Conservation (phyloP, 1,140 invertebrate species). For the Linepithema humile region DNA sequence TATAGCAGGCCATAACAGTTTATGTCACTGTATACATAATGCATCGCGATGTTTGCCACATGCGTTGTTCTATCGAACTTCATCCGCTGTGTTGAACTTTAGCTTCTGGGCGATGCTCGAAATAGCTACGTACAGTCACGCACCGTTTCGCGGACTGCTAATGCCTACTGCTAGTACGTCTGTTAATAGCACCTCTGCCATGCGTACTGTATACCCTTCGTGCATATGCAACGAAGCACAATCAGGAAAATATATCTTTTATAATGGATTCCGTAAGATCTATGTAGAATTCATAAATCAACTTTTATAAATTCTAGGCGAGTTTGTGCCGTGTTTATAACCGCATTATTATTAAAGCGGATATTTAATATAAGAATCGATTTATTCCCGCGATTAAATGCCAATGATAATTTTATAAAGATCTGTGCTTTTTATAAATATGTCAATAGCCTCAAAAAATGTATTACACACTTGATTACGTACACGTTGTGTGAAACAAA, state of each 20-base stretch:
- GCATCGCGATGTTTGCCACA: slow-evolving; percentile 19
- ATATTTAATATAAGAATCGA: background rate
- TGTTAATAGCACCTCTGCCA: slow-evolving; percentile 27
- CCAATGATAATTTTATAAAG: background rate
- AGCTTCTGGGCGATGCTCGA: slow-evolving; percentile 35
- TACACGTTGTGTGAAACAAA: background rate
- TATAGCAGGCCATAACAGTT: slow-evolving; percentile 8
- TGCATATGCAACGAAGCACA: slow-evolving; percentile 32
- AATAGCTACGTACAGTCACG: slow-evolving; percentile 41
- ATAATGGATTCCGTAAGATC: slow-evolving; percentile 16
- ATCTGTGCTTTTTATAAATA: background rate
- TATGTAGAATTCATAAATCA: background rate
- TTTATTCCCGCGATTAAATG: background rate
- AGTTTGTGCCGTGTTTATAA: background rate
- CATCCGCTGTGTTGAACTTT: slow-evolving; percentile 54
- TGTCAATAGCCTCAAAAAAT: background rate
- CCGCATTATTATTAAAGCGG: background rate
- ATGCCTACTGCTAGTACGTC: slow-evolving; percentile 26
- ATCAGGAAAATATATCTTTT: slow-evolving; percentile 45
- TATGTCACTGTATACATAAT: slow-evolving; percentile 41
- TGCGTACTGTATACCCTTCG: background rate
- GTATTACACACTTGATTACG: background rate
- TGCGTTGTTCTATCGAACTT: slow-evolving; percentile 51
- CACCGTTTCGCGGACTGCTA: slow-evolving; percentile 33
- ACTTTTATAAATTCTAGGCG: background rate